A percentile compares a stretch with the other conserved stretches of the same genome.
Evolutionary conservation across 2,113 vertebrate genomes (phyloP).

Genomic region (Grammomys dolichurus): DNA sequence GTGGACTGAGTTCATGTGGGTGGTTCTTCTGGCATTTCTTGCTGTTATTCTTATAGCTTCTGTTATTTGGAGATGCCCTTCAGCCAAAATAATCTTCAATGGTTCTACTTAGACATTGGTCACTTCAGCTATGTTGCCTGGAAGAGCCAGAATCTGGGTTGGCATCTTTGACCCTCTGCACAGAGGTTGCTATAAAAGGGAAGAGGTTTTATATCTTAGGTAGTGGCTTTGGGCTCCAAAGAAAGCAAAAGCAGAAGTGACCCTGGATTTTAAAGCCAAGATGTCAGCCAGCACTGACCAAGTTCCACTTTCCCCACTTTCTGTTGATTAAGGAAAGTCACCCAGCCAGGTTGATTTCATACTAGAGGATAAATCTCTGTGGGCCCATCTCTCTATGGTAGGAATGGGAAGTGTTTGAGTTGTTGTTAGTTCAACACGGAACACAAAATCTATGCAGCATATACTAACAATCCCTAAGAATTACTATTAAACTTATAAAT

Average conservation of each 20-base stretch:
- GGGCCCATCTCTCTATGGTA: not conserved
- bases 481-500: constrained; percentile 10
- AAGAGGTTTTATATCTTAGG: not conserved
- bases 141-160: not conserved
- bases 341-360: not conserved
- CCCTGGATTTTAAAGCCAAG: not conserved
- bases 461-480: not conserved
- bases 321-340: not conserved
- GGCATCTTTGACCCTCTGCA: not conserved
- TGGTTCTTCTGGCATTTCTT: not conserved
- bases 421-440: not conserved
- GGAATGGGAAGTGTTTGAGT: not conserved
- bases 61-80: constrained; percentile 3
- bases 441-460: not conserved
- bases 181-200: not conserved
- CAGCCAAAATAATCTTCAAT: not conserved
- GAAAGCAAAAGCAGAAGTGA: not conserved
- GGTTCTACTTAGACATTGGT: not conserved
- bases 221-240: not conserved
- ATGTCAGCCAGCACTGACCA: not conserved
- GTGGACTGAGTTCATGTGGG: not conserved
- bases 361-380: not conserved
- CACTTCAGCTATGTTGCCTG: not conserved
- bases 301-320: not conserved
- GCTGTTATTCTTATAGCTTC: not conserved